These are phyloP conservation scores for Procavia capensis DNA, from an alignment of 2,113 vertebrate species.

Conservation along the genomic window DNA sequence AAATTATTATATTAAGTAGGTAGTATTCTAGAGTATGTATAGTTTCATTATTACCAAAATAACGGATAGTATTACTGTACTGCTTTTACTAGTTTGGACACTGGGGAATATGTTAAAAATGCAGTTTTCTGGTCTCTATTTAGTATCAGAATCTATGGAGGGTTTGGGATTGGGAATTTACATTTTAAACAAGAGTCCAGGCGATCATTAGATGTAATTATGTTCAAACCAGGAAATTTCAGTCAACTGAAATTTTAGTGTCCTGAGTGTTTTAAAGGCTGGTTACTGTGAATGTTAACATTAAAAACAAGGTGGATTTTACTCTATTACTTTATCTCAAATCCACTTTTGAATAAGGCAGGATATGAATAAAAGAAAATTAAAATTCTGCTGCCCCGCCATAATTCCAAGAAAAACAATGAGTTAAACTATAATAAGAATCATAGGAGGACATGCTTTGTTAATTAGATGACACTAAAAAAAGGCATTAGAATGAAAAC, in stretches of 20 bases:
- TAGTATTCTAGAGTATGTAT: neutral
- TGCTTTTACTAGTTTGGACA: constrained; percentile 8
- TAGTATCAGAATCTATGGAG: neutral
- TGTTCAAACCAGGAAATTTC: constrained; percentile 52
- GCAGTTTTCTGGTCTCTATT: neutral
- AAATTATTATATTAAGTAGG: constrained; percentile 16
- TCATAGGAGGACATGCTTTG: constrained; percentile 10
- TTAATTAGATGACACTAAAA: constrained; percentile 51
- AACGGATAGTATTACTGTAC: neutral
- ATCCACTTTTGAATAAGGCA: constrained; percentile 32
- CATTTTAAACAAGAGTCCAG: constrained; percentile 55
- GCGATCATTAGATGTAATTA: constrained; percentile 36
- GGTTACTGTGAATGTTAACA: constrained; percentile 53
- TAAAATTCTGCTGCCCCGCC: constrained; percentile 46
- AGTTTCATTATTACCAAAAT: neutral
- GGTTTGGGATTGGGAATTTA: neutral
- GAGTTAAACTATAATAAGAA: constrained; percentile 48
- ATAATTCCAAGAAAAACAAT: constrained; percentile 55
- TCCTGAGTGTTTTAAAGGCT: constrained; percentile 25
- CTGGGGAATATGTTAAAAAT: neutral
- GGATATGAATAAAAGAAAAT: constrained; percentile 32
- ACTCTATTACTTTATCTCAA: constrained; percentile 32
- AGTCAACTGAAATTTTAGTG: constrained; percentile 51
- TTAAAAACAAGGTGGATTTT: constrained; percentile 43
- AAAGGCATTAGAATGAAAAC: neutral